Evolutionary conservation across 1,140 invertebrate species (phyloP).

Genomic region (Daktulosphaira vitifoliae): DNA sequence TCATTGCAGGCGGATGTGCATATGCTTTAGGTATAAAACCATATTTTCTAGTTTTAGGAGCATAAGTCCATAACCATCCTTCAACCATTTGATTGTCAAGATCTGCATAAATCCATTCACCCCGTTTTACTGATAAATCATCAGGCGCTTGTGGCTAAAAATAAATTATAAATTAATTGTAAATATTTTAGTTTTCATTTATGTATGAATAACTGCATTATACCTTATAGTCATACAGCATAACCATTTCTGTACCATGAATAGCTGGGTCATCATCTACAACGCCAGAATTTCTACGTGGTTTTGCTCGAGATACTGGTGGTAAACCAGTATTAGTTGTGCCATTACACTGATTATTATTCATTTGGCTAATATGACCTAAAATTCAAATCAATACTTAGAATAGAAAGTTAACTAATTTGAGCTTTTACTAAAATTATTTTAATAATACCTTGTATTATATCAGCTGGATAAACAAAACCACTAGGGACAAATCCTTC

Average conservation of each 20-base stretch:
- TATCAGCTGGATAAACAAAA: slow-evolving; percentile 85
- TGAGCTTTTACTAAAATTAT: slow-evolving; percentile 7
- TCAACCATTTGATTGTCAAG: slow-evolving; percentile 85
- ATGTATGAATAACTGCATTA: neutral
- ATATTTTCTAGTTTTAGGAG: slow-evolving; percentile 82
- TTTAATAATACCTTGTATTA: slow-evolving; percentile 55
- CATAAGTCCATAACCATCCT: slow-evolving; percentile 91
- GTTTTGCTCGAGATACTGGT: slow-evolving; percentile 13
- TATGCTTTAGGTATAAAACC: slow-evolving; percentile 93
- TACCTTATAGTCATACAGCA: slow-evolving; percentile 88
- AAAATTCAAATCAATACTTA: slow-evolving; percentile 35
- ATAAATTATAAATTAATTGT: neutral
- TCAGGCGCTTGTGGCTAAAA: slow-evolving; percentile 76
- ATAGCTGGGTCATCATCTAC: slow-evolving; percentile 39
- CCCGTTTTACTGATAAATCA: slow-evolving; percentile 76
- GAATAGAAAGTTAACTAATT: neutral
- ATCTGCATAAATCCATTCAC: slow-evolving; percentile 92
- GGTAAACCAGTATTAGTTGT: slow-evolving; percentile 35
- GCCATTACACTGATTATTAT: slow-evolving; percentile 37
- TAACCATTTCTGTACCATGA: slow-evolving; percentile 81
- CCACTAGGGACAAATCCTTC: slow-evolving; percentile 92
- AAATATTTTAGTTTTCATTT: neutral
- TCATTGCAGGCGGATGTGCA: slow-evolving; percentile 85
- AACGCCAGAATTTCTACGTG: slow-evolving; percentile 11
- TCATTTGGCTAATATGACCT: slow-evolving; percentile 46